Evolutionary conservation across 2,113 vertebrate species (phyloP).

Genomic region (Enhydra lutris): DNA sequence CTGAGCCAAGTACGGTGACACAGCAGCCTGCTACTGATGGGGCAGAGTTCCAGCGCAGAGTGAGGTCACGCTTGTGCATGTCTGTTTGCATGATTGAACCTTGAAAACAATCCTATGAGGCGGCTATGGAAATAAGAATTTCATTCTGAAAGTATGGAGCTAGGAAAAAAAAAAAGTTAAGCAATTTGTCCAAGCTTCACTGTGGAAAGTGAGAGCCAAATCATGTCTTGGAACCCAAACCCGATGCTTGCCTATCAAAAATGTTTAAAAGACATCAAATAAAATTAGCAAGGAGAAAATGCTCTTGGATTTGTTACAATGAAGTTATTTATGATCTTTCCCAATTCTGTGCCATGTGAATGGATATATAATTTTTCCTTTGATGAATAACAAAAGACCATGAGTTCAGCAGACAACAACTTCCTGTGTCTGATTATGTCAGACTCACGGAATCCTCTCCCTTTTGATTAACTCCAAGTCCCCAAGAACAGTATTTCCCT

Average conservation of each 20-base stretch:
- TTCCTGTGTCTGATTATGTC: neutral
- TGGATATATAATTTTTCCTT: neutral
- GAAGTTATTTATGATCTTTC: neutral
- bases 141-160: neutral
- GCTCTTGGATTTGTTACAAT: neutral
- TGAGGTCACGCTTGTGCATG: fast-evolving
- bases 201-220: neutral
- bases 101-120: fast-evolving
- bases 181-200: neutral
- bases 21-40: too few species aligned
- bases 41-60: fast-evolving
- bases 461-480: neutral
- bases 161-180: neutral
- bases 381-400: neutral
- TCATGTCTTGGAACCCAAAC: neutral
- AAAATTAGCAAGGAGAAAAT: neutral
- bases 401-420: neutral
- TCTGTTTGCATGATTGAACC: neutral
- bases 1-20: fast-evolving
- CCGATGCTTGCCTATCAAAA: neutral
- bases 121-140: neutral
- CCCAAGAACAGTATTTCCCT: neutral
- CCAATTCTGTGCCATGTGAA: fast-evolving
- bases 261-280: neutral
- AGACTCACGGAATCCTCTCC: neutral